phyloP scores from a whole-genome alignment of 1,140 invertebrate genomes.

The Antheraea pernyi region DNA sequence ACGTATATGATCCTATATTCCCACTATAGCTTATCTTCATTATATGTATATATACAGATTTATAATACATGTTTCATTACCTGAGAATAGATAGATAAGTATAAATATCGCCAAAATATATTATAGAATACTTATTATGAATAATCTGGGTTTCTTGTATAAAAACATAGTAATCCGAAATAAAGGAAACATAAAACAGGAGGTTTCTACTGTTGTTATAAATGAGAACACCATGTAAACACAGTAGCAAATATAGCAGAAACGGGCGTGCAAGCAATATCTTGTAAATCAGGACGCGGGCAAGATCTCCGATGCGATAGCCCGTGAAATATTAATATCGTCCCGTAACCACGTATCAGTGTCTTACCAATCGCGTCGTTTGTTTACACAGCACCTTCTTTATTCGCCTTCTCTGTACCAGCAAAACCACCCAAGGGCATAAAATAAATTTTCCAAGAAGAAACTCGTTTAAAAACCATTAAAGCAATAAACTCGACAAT shows the following conservation, averaged over 20 bases:
- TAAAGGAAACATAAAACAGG: neutral
- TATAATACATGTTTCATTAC: too few species aligned
- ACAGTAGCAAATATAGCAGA: conserved; percentile 52
- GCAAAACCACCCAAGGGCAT: neutral
- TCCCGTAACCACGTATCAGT: conserved; percentile 33
- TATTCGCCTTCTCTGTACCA: neutral
- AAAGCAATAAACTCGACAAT: conserved; percentile 10
- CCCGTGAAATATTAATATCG: conserved; percentile 62
- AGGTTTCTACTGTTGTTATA: too few species aligned
- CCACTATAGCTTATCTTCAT: too few species aligned
- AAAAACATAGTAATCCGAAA: neutral
- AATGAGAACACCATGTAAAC: conserved; percentile 11
- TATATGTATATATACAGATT: too few species aligned
- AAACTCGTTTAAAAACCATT: conserved; percentile 4
- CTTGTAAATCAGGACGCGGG: conserved; percentile 60
- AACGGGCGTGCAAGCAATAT: conserved; percentile 47
- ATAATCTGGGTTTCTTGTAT: too few species aligned
- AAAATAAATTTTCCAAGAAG: conserved; percentile 7
- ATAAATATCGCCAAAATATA: too few species aligned
- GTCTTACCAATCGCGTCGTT: conserved; percentile 20
- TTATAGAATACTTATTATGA: too few species aligned
- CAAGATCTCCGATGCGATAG: conserved; percentile 50
- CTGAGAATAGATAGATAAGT: too few species aligned
- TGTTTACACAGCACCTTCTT: conserved; percentile 12
- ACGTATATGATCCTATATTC: too few species aligned